Percentiles rank a stretch among this genome's conserved stretches.
These are phyloP conservation scores for Adelognathus sp. DNA, from an alignment of 2,888 invertebrate genomes.

Conservation along the genomic window DNA sequence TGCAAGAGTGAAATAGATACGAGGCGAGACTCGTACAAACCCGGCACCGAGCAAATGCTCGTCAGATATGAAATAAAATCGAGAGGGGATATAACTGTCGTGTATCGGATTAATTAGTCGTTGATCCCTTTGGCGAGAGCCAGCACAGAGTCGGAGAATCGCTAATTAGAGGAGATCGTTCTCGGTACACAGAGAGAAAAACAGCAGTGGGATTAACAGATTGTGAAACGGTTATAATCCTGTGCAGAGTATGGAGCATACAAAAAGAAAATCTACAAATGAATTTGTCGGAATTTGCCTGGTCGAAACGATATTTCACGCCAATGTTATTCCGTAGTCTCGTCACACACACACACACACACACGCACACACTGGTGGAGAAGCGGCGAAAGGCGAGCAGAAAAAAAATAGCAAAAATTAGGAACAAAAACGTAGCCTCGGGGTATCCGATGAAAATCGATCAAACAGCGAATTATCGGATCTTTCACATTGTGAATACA, in stretches of 20 bases:
- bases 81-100: neutral
- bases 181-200: neutral
- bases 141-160: neutral
- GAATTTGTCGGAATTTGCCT: neutral
- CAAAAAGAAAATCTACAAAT: neutral
- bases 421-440: neutral
- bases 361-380: neutral
- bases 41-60: neutral
- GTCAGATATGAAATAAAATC: neutral
- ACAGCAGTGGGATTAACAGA: neutral
- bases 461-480: slow-evolving; percentile 33
- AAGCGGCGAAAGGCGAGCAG: neutral
- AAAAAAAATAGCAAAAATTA: neutral
- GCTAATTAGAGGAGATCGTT: neutral
- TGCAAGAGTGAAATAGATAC: no score
- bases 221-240: neutral
- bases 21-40: neutral
- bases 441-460: neutral
- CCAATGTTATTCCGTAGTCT: neutral
- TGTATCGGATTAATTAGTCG: neutral
- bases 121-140: neutral
- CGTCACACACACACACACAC: neutral
- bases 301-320: neutral
- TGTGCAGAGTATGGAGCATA: no score
- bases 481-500: neutral